phyloP scores from a whole-genome alignment of 2,888 invertebrate species.

The Piscicola geometra region DNA sequence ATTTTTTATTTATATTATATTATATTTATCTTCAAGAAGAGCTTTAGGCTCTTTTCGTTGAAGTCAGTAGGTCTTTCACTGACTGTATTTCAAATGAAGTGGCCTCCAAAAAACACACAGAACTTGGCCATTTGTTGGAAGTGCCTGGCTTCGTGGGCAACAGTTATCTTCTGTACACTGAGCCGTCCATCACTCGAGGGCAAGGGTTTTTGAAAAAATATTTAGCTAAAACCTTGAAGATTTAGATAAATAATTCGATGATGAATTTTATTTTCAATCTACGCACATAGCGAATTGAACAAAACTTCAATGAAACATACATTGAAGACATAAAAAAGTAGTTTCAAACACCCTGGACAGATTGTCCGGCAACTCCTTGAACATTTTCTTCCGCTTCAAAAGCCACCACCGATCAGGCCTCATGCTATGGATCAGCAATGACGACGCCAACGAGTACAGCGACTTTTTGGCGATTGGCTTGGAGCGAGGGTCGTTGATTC shows the following conservation, averaged over 20 bases:
- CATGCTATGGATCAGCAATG: conserved; percentile 75
- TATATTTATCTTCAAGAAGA: no score
- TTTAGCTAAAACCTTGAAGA: no score
- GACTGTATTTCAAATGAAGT: no score
- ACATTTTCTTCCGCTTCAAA: conserved; percentile 81
- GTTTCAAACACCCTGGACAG: conserved; percentile 25
- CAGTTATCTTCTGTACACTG: conserved; percentile 81
- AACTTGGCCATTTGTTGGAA: conserved; percentile 47
- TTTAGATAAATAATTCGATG: neutral
- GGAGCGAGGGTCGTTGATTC: conserved; percentile 69
- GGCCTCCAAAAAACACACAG: no score
- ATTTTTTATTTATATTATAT: no score
- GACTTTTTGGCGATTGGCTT: conserved; percentile 82
- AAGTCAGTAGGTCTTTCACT: no score
- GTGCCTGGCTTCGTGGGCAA: conserved; percentile 75
- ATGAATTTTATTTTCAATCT: neutral
- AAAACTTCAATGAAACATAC: neutral
- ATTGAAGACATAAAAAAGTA: neutral
- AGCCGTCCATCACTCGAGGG: conserved; percentile 54
- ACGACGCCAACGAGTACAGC: conserved; percentile 58
- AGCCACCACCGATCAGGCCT: conserved; percentile 69
- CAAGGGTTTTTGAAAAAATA: no score
- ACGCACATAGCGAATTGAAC: no score
- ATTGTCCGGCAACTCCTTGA: conserved; percentile 51
- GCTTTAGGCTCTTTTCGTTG: no score